Conservation (phyloP, 2,113 vertebrate genomes). For the Nestor notabilis region DNA sequence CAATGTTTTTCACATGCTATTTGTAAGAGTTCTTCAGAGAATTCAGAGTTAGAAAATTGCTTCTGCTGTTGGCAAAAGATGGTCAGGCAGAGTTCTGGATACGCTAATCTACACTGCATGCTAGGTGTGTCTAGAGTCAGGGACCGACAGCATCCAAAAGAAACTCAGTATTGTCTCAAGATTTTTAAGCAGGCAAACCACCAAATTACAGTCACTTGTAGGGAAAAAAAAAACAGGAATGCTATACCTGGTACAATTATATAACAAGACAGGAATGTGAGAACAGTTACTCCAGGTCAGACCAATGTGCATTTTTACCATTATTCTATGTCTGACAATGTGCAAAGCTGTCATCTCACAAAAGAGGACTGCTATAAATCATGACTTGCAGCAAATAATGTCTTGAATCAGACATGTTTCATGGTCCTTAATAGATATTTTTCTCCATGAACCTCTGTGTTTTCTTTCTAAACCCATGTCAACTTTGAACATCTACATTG, state of each 20-base stretch:
- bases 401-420: not conserved
- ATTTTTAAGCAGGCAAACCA: not conserved
- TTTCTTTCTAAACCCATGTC: not conserved
- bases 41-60: not conserved
- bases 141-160: not conserved
- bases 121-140: not conserved
- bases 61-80: not conserved
- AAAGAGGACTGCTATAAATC: not conserved
- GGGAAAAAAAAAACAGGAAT: not conserved
- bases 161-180: not conserved
- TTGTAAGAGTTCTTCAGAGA: not conserved
- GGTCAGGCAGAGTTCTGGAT: not conserved
- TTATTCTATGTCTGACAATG: not conserved
- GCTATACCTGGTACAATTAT: not conserved
- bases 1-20: not conserved
- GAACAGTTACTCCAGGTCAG: not conserved
- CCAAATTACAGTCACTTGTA: not conserved
- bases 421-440: not conserved
- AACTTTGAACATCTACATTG: not conserved
- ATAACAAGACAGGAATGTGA: not conserved
- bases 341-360: not conserved
- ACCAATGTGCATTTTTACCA: not conserved
- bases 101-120: not conserved
- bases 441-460: not conserved
- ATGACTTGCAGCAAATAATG: not conserved